Percentiles rank a stretch among this genome's conserved stretches.
Conservation (phyloP, 1,140 invertebrate genomes). For the Intoshia linei region DNA sequence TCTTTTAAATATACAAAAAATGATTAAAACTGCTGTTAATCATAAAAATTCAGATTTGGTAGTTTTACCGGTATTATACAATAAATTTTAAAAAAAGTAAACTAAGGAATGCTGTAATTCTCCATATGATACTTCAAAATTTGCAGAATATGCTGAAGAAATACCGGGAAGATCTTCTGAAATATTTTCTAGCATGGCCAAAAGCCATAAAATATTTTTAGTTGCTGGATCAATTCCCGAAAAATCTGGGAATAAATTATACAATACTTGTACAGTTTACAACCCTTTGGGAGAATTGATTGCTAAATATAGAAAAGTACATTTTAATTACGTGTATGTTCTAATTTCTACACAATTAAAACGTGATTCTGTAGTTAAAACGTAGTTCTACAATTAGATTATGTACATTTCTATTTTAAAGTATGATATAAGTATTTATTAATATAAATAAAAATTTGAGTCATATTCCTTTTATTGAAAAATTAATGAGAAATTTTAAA, state of each 20-base stretch:
- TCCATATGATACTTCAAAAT: constrained; percentile 56
- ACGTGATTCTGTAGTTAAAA: constrained; percentile 1
- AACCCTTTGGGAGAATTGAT: constrained; percentile 37
- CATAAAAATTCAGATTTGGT: no score
- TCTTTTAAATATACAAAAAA: no score
- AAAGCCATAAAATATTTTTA: constrained; percentile 40
- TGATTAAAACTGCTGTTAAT: no score
- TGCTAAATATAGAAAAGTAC: constrained; percentile 25
- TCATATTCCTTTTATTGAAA: no score
- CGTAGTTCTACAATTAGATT: no score
- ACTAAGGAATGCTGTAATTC: constrained; percentile 59
- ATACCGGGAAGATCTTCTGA: constrained; percentile 36
- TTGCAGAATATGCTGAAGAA: constrained; percentile 46
- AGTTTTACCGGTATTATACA: no score
- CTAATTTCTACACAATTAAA: neutral
- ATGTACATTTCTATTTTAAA: no score
- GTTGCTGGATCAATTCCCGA: constrained; percentile 60
- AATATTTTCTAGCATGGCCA: constrained; percentile 37
- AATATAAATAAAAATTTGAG: no score
- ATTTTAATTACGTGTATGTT: constrained; percentile 1
- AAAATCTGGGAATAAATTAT: constrained; percentile 32
- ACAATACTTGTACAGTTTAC: constrained; percentile 66
- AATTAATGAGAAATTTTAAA: no score
- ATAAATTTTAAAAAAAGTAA: no score
- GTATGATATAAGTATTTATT: no score